These are phyloP conservation scores for Zaprionus lineosus DNA, from an alignment of 2,888 invertebrate genomes.

Conservation along the genomic window DNA sequence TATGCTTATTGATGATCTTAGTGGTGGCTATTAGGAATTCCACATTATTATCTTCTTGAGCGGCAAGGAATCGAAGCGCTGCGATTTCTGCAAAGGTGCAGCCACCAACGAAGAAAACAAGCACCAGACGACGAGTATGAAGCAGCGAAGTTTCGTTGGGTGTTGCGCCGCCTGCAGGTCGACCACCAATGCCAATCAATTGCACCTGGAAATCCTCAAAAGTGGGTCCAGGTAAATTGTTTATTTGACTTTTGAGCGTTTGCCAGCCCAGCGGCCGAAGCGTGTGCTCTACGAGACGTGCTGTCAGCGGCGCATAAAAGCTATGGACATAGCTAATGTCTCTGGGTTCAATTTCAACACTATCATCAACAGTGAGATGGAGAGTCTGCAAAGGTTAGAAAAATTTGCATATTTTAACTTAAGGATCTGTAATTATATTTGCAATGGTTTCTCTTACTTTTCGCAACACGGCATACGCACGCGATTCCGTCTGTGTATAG, in stretches of 20 bases:
- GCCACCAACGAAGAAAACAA: slow-evolving; percentile 98
- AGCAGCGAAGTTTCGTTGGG: slow-evolving; percentile 85
- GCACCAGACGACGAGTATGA: slow-evolving; percentile 85
- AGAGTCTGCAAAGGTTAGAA: slow-evolving; percentile 85
- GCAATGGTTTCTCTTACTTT: slow-evolving; percentile 84
- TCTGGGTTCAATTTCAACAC: slow-evolving; percentile 90
- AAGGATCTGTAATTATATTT: not conserved
- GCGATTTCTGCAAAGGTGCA: slow-evolving; percentile 97
- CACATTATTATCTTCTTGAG: slow-evolving; percentile 91
- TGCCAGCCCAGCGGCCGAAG: slow-evolving; percentile 90
- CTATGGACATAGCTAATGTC: slow-evolving; percentile 96
- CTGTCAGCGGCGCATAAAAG: slow-evolving; percentile 96
- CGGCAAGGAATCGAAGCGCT: slow-evolving; percentile 88
- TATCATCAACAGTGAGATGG: slow-evolving; percentile 93
- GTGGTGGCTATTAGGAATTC: slow-evolving; percentile 96
- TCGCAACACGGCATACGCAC: slow-evolving; percentile 89
- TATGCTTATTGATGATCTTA: slow-evolving; percentile 94
- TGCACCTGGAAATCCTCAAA: slow-evolving; percentile 86
- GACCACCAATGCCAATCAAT: slow-evolving; percentile 85
- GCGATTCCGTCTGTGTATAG: slow-evolving; percentile 87
- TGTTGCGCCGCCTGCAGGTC: slow-evolving; percentile 85
- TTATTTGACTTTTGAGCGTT: slow-evolving; percentile 91
- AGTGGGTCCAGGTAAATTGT: slow-evolving; percentile 88
- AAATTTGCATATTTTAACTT: not conserved
- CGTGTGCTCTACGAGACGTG: slow-evolving; percentile 92